A percentile compares a stretch with the other conserved stretches of the same genome.
These are phyloP conservation scores for Lasioglossum malachurum DNA, from an alignment of 2,888 invertebrate genomes.

Conservation along the genomic window DNA sequence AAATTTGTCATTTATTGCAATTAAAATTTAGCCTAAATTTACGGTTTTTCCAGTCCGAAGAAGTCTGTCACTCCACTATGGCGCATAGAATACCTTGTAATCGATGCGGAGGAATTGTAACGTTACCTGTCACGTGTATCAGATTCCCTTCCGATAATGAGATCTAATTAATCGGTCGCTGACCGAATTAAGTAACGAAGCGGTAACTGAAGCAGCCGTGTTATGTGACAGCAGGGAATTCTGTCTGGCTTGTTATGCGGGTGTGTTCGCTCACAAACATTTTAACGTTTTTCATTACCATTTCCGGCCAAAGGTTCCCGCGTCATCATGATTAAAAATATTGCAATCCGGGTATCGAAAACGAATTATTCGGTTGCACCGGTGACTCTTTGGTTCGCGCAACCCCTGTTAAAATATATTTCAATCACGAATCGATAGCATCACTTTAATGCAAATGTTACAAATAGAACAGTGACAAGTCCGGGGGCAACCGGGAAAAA, in stretches of 20 bases:
- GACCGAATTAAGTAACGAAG: slow-evolving; percentile 42
- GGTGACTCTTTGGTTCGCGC: background rate
- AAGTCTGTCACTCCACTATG: background rate
- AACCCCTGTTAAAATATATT: background rate
- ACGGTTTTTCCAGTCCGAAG: background rate
- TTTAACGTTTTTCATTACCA: slow-evolving; percentile 22
- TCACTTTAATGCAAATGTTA: background rate
- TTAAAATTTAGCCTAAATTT: background rate
- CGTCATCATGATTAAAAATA: slow-evolving; percentile 2
- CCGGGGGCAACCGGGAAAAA: background rate
- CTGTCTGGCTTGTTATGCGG: slow-evolving; percentile 18
- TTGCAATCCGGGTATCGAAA: background rate
- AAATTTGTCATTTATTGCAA: no score
- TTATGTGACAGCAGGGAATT: slow-evolving; percentile 40
- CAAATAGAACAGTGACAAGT: background rate
- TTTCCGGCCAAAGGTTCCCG: background rate
- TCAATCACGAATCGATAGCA: background rate
- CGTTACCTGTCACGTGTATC: slow-evolving; percentile 16
- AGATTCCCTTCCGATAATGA: slow-evolving; percentile 23
- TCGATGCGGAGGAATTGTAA: slow-evolving; percentile 10
- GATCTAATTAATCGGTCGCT: slow-evolving; percentile 45
- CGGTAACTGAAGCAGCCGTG: slow-evolving; percentile 9
- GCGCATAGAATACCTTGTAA: background rate
- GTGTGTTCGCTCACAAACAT: background rate
- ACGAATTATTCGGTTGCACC: background rate